Percentiles rank a stretch among this genome's conserved stretches.
phyloP scores from a whole-genome alignment of 1,140 invertebrate genomes.

The Nephila pilipes region DNA sequence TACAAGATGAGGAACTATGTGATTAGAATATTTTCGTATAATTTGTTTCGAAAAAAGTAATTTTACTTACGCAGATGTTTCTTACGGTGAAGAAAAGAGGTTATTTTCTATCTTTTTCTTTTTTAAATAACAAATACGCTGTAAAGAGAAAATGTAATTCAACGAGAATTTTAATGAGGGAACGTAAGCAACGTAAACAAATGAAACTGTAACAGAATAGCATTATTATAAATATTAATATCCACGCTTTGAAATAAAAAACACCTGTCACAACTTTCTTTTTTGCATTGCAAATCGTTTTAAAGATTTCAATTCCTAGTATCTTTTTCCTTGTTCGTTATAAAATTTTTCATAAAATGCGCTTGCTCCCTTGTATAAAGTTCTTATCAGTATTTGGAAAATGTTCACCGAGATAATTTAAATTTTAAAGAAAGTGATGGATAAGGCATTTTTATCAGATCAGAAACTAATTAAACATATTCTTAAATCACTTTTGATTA shows the following conservation, averaged over 20 bases:
- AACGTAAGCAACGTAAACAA: neutral
- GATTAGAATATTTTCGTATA: constrained; percentile 13
- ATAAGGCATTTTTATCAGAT: no score
- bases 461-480: no score
- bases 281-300: no score
- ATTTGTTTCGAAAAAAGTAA: neutral
- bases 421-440: no score
- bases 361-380: no score
- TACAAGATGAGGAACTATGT: neutral
- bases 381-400: no score
- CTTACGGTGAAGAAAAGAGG: no score
- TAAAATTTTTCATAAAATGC: no score
- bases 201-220: neutral
- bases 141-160: neutral
- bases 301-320: no score
- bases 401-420: no score
- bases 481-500: no score
- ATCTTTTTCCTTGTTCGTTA: no score
- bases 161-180: neutral
- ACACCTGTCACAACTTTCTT: neutral
- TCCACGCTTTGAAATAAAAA: neutral
- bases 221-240: neutral
- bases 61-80: neutral
- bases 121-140: neutral
- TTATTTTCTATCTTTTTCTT: neutral